Evolutionary conservation across 1,140 invertebrate species (phyloP).

Genomic region (Brachionus plicatilis): DNA sequence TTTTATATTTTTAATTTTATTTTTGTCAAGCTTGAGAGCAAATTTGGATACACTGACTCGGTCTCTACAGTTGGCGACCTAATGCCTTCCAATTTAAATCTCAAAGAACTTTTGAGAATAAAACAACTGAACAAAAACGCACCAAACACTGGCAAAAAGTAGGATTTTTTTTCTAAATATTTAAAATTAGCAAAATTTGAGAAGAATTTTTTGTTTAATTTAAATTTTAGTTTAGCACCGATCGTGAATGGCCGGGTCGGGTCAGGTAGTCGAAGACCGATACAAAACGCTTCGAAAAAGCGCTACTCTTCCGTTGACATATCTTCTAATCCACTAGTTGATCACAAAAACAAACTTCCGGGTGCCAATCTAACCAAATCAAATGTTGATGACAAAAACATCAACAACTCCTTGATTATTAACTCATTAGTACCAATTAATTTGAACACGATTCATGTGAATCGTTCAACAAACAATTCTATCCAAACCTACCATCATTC

Average conservation of each 20-base stretch:
- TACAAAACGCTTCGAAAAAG: slow-evolving; percentile 11
- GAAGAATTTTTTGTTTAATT: not conserved
- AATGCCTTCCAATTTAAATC: slow-evolving; percentile 1
- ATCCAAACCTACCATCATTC: not conserved
- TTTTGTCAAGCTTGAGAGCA: not conserved
- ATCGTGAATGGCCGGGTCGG: not conserved
- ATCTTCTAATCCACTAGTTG: not conserved
- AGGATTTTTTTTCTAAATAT: not conserved
- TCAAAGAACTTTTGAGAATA: slow-evolving; percentile 3
- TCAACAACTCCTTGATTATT: not conserved
- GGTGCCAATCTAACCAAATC: not conserved
- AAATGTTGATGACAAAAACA: not conserved
- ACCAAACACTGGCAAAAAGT: not conserved
- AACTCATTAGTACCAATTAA: not conserved
- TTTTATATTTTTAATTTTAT: not conserved
- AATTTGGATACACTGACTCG: slow-evolving; percentile 25
- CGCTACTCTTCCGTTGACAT: slow-evolving; percentile 11
- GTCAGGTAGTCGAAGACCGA: not conserved
- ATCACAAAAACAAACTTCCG: not conserved
- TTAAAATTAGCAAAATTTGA: not conserved
- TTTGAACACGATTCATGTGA: not conserved
- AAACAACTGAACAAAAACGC: slow-evolving; percentile 18
- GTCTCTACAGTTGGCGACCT: slow-evolving; percentile 3
- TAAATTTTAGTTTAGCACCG: not conserved
- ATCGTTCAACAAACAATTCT: not conserved